These are phyloP conservation scores for Seriola aureovittata DNA, from an alignment of 2,113 vertebrate species.

Conservation along the genomic window DNA sequence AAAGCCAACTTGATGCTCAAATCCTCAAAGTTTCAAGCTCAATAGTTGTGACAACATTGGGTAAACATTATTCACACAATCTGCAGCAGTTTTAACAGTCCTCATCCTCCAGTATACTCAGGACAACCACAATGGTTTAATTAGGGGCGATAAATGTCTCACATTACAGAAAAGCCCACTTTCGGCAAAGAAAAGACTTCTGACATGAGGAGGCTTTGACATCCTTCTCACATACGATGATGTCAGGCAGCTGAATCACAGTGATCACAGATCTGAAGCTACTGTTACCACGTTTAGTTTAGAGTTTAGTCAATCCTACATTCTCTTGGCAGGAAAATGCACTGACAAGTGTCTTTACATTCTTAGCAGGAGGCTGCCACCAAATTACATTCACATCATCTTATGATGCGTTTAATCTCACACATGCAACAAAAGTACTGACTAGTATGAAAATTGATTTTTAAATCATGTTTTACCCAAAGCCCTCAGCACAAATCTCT, in stretches of 20 bases:
- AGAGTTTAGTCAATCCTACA: too few relatives aligned
- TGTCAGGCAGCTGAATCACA: conserved; percentile 13
- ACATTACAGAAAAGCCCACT: conserved; percentile 1
- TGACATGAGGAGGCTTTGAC: too few relatives aligned
- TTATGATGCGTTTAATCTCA: background rate
- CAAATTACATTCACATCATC: background rate
- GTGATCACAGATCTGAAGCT: background rate
- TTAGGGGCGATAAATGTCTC: conserved; percentile 30
- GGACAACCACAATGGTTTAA: background rate
- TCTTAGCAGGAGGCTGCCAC: background rate
- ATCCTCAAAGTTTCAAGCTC: too few relatives aligned
- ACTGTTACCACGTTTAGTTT: background rate
- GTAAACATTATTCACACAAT: background rate
- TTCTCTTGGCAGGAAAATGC: too few relatives aligned
- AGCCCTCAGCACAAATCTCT: too few relatives aligned
- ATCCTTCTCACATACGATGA: background rate
- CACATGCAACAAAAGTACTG: too few relatives aligned
- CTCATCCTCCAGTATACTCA: background rate
- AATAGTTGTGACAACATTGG: background rate
- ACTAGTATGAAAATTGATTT: too few relatives aligned
- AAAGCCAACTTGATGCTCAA: background rate
- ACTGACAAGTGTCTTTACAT: background rate
- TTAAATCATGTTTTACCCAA: too few relatives aligned
- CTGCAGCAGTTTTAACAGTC: background rate
- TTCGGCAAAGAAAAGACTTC: too few relatives aligned